phyloP scores from a whole-genome alignment of 2,888 invertebrate genomes.

The Hypercompe scribonia region DNA sequence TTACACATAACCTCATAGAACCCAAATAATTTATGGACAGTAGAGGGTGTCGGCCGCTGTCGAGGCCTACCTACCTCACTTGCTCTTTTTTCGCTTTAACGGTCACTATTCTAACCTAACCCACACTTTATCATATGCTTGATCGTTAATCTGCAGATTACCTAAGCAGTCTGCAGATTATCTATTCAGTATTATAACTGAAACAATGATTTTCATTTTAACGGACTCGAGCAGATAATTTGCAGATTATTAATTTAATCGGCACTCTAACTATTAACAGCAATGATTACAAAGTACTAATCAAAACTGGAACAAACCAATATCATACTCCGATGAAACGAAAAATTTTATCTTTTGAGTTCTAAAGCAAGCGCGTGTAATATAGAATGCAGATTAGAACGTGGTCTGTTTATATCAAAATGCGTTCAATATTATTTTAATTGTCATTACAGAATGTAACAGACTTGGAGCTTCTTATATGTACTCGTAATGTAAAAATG shows the following conservation, averaged over 20 bases:
- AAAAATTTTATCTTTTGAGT: not conserved
- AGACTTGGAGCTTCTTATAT: not conserved
- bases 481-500: slow-evolving; percentile 27
- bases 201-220: too few relatives aligned
- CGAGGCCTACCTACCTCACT: too few relatives aligned
- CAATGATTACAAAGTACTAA: not conserved
- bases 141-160: not conserved
- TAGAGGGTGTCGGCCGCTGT: too few relatives aligned
- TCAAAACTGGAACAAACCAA: not conserved
- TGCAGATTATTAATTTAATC: not conserved
- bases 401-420: not conserved
- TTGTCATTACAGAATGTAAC: not conserved
- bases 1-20: too few relatives aligned
- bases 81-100: too few relatives aligned
- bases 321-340: not conserved
- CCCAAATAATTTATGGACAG: too few relatives aligned
- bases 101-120: not conserved
- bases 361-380: not conserved
- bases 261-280: not conserved
- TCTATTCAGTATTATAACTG: too few relatives aligned
- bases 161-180: not conserved
- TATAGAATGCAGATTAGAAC: not conserved
- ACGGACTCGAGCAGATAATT: not conserved
- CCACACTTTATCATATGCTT: not conserved
- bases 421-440: not conserved